These are phyloP conservation scores for Corapipo altera DNA, from an alignment of 2,113 vertebrate genomes.

Conservation along the genomic window DNA sequence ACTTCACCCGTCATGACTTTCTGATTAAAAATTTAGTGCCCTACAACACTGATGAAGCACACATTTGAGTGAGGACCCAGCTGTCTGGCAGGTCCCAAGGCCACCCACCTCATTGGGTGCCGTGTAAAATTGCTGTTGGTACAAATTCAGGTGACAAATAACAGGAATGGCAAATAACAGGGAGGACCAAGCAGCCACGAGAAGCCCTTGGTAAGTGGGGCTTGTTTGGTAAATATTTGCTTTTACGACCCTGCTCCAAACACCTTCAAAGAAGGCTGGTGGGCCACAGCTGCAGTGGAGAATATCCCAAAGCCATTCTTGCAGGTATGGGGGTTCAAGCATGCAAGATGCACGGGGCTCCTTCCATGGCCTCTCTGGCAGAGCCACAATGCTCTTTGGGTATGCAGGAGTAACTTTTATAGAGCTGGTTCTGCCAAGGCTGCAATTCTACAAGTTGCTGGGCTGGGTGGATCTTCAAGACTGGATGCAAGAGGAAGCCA, in stretches of 20 bases:
- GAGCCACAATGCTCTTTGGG: not conserved
- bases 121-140: not conserved
- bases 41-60: rapidly evolving
- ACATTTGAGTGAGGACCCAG: not conserved
- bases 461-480: not conserved
- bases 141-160: not conserved
- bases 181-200: not conserved
- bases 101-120: rapidly evolving
- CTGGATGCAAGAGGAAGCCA: not conserved
- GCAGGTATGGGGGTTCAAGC: not conserved
- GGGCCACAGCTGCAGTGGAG: not conserved
- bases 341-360: rapidly evolving
- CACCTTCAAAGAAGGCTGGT: not conserved
- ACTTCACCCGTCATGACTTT: not conserved
- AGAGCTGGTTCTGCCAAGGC: not conserved
- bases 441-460: not conserved
- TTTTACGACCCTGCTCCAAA: not conserved
- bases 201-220: not conserved
- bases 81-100: not conserved
- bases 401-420: not conserved
- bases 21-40: not conserved
- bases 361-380: not conserved
- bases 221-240: not conserved
- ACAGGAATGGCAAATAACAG: not conserved
- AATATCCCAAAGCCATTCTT: not conserved